These are phyloP conservation scores for Alligator sinensis DNA, from an alignment of 2,113 vertebrate species.

Conservation along the genomic window DNA sequence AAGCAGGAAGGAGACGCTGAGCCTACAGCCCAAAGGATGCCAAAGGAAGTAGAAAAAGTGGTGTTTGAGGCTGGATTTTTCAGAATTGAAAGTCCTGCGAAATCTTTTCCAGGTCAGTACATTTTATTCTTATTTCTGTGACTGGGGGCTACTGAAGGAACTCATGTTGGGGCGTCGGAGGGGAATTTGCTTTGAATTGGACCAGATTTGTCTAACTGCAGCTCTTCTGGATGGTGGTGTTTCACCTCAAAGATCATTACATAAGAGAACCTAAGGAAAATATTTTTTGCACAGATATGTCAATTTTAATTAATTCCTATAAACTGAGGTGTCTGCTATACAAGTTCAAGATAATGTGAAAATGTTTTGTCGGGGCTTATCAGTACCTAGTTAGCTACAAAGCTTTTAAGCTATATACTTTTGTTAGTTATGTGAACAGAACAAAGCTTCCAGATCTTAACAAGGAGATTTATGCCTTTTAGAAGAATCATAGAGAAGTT, in stretches of 20 bases:
- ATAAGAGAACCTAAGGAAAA: not conserved
- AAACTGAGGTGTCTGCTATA: constrained; percentile 7
- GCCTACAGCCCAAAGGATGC: not conserved
- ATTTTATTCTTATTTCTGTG: not conserved
- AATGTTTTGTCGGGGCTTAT: not conserved
- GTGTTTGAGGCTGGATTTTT: constrained; percentile 92
- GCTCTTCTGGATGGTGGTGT: not conserved
- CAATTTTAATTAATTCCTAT: constrained; percentile 5
- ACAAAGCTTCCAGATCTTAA: not conserved
- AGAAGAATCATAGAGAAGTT: not conserved
- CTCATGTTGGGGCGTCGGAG: not conserved
- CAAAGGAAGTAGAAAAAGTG: constrained; percentile 73
- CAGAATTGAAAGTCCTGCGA: constrained; percentile 90
- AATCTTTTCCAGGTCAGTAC: constrained; percentile 81
- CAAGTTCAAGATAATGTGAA: not conserved
- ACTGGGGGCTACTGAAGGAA: not conserved
- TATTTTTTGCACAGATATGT: not conserved
- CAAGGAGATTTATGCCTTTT: not conserved
- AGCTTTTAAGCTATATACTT: not conserved
- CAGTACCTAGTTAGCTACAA: not conserved
- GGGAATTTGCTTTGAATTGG: not conserved
- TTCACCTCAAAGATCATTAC: not conserved
- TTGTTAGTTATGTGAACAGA: not conserved
- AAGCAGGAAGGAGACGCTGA: not conserved
- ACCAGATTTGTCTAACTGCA: not conserved